These are phyloP conservation scores for Protobothrops flavoviridis DNA, from an alignment of 2,113 vertebrate genomes.

Conservation along the genomic window DNA sequence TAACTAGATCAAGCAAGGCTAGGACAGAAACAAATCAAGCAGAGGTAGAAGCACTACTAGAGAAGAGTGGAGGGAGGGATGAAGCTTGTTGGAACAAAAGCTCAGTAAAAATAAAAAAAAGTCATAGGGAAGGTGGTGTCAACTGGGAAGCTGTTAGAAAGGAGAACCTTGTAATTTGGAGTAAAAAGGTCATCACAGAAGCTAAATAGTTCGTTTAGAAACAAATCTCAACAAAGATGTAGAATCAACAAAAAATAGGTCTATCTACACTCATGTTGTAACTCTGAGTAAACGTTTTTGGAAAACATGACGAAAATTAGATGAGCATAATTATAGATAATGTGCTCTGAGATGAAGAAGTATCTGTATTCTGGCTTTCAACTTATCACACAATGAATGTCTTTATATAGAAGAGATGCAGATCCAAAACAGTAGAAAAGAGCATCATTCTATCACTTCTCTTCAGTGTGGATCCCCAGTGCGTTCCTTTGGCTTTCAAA, in stretches of 20 bases:
- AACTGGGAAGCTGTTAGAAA: neutral
- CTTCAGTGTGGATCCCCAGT: neutral
- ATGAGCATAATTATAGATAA: neutral
- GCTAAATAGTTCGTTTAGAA: neutral
- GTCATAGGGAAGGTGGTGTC: neutral
- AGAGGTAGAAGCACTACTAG: neutral
- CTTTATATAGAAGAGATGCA: neutral
- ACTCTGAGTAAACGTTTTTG: neutral
- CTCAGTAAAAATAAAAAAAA: neutral
- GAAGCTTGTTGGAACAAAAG: neutral
- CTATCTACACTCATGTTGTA: neutral
- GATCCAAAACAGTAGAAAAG: neutral
- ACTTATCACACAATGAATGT: neutral
- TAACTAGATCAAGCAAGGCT: neutral
- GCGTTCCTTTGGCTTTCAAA: neutral
- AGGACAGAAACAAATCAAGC: neutral
- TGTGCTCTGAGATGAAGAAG: neutral
- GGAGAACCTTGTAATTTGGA: neutral
- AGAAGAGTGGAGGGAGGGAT: no score
- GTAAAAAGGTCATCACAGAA: neutral
- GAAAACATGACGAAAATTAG: neutral
- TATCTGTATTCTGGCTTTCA: neutral
- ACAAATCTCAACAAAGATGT: neutral
- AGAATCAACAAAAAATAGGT: neutral
- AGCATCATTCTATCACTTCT: neutral